phyloP scores from a whole-genome alignment of 2,113 vertebrate species.

The Trinectes maculatus region DNA sequence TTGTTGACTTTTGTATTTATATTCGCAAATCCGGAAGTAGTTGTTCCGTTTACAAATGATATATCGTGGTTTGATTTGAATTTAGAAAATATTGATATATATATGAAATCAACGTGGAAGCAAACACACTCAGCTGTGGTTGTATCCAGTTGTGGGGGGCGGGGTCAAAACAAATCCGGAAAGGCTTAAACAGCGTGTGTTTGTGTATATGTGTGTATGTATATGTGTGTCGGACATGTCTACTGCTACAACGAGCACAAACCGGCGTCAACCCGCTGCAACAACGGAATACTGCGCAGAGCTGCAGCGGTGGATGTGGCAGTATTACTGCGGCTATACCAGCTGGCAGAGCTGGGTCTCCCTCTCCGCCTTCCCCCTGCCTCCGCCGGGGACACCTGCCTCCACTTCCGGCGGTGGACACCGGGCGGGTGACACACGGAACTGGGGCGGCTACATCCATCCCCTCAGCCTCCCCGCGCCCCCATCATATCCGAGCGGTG shows the following conservation, averaged over 20 bases:
- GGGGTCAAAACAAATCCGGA: neutral
- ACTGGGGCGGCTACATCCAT: constrained; percentile 51
- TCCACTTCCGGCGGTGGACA: constrained; percentile 24
- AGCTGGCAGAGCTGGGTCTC: constrained; percentile 86
- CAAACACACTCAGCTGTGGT: constrained; percentile 1
- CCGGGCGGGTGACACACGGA: constrained; percentile 41
- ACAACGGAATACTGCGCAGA: constrained; percentile 86
- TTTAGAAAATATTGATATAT: too few species aligned
- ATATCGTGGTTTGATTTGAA: neutral
- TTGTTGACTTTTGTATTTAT: neutral
- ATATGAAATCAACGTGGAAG: neutral
- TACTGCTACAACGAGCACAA: constrained; percentile 2
- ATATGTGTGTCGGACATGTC: constrained; percentile 43
- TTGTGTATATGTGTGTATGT: neutral
- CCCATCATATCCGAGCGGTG: constrained; percentile 14
- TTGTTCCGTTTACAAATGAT: too few species aligned
- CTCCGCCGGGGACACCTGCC: constrained; percentile 10
- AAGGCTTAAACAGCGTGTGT: neutral
- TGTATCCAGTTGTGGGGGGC: neutral
- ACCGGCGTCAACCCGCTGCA: constrained; percentile 8
- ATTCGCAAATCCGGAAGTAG: neutral
- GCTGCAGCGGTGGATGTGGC: constrained; percentile 94
- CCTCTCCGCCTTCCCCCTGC: constrained; percentile 67
- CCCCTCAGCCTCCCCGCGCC: constrained; percentile 29
- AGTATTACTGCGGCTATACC: constrained; percentile 88